Evolutionary conservation across 2,888 invertebrate species (phyloP), one percentile per base, ranked within the genome.

Genomic region (Troides aeacus): DNA sequence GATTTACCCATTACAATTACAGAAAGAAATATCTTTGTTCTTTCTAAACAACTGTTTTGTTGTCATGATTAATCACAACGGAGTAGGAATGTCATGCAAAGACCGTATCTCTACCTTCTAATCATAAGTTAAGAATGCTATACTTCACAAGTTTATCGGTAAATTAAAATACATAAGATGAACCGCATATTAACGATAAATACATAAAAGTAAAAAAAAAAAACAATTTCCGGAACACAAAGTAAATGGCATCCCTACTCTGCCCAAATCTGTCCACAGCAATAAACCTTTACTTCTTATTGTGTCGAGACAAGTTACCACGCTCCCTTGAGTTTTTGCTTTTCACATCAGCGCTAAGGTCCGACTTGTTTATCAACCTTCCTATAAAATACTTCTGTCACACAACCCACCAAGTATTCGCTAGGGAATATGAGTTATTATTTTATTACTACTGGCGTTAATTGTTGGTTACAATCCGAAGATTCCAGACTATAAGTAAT

Each of bases 251-350:
- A 23, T 46, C 46, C 59, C 59, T 59, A 59, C 50, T 12, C 42
- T 61, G 56, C 69, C 72, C 68, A 73, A 74, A 74, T 73, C 71
- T 72, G 69, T 57, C 66, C 71, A 68, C 68, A 66, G 67, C 71
- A 69, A 71, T 74, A 71, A 72, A 68, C 69, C 71, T 73, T 72
- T 75, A 72, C 72, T 72, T 74, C 71, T 74, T 74, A 71, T 72
- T 75, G 72, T 73, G 72, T 70, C 68, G 4, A 42, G 61, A 53
- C 62, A 69, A 67, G 71, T 73, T 75, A 71, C 72, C 62, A 72
- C 64, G 65, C 64, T 70, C 69, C 69, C 57, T 67, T 42, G 62
- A 10, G 72, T 30, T 73, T 76, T 74, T 74, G 64, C 69, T 62
- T 65, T 69, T 68, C 70, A 67, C 66, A 64, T 66, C 67, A 60